Evolutionary conservation across 1,140 invertebrate genomes (phyloP), one percentile per base, ranked within the genome.

Genomic region (Mycetomoellerius zeteki): DNA sequence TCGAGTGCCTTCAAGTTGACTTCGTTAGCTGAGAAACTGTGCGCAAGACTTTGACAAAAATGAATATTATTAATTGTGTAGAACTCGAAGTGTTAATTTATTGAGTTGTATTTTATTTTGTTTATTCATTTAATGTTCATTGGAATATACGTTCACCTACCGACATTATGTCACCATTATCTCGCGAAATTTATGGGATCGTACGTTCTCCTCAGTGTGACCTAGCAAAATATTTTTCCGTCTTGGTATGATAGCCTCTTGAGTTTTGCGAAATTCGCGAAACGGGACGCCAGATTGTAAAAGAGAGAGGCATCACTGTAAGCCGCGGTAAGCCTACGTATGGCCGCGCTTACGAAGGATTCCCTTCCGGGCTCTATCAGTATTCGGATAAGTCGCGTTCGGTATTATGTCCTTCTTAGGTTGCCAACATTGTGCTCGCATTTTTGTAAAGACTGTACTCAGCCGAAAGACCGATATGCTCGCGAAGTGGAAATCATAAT

Each of bases 381-480:
- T 92, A 93, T 93, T 93, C 88, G 92, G 92, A 93, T 93, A 93
- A 93, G 89, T 90, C 89, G 86, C 88, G 87, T 92, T 92, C 88
- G 88, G 89, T 92, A 93, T 93, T 93, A 92, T 92, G 92, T 92
- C 91, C 86, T 89, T 89, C 86, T 91, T 60, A 90, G 89, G 88
- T 90, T 88, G 89, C 91, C 88, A 91, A 92, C 92, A 92, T 91
- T 90, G 90, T 89, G 89, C 89, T 91, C 88, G 89, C 85, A 58
- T 77, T 27, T 47, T 47, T 82, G 72, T 60, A 89, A 93, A 93
- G 92, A 92, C 78, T 92, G 90, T 88, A 90, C 89, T 90, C 87
- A 85, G 67, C 47, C 82, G 71, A 87, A 71, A 84, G 37, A 30
- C 12, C 75, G 60, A 86, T 19, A 27, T 75, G 16, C 43, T 54